Base-by-base conservation (phyloP, 2,113 vertebrate genomes). In the Acanthochromis polyacanthus region DNA sequence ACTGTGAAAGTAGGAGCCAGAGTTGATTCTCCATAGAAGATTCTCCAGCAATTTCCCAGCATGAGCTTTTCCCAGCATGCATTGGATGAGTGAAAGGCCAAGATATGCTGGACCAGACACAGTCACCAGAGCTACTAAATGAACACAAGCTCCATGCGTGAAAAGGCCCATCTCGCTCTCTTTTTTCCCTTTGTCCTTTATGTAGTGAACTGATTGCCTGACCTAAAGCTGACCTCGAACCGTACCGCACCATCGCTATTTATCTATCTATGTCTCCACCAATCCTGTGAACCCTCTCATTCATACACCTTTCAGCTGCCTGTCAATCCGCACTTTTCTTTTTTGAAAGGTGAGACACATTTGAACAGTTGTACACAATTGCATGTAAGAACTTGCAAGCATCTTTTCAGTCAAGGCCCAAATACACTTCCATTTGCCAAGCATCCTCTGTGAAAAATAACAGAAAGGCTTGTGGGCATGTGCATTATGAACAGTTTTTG, bases 171-270 rank as follows among this genome's bases (percentile, higher is more conserved):
- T 19, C 30, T 3, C 6, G 20, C 40, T 56, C 11, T 36, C 28
- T 75, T 20, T 23, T 50, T 50, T 50, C 19, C 48, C 48, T 20
- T 66, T 43, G n/a, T 28, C 57, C 55, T 72, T 64, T 56, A 67
- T 78, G 43, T 64, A 17, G 51, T 43, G 68, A 71, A 62, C 64
- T 67, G 78, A 88, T 80, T 78, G 60, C 32, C 17, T 78, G 64
- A 84, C 80, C 74, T 48, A 3, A 12, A 28, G 1, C 12, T 59
- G 76, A 82, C 79, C 79, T 68, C 11, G 0, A 43, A 78, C 68
- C 16, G 20, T 67, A 81, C 80, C 60, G 32, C 55, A 28, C 45
- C 43, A 56, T 71, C 75, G 59, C 72, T 71, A 65, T 71, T 70
- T 74, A 65, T 71, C 72, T 74, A 65, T 71, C 71, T 56, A 1